Evolutionary conservation across 1,140 invertebrate genomes (phyloP), one percentile per base, ranked within the genome.

Genomic region (Oreohelix idahoensis): DNA sequence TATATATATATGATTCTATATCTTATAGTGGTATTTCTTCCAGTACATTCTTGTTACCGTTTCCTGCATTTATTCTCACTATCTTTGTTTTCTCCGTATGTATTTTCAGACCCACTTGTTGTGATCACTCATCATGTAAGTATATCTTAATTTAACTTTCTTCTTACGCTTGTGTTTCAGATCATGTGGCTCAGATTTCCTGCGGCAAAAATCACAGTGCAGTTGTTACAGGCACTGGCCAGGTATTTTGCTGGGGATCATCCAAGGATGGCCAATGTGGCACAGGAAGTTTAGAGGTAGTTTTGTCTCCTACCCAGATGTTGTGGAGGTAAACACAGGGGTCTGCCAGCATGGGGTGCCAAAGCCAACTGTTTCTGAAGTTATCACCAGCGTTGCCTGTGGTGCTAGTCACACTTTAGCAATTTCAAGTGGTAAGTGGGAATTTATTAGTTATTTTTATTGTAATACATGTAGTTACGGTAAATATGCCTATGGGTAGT

Each of bases 341-440:
- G 70, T 86, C 38, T 92, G 90, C 83, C 69, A 86, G 76, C 89
- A 91, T 84, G 90, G 90, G 5, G 78, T 89, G 26, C 74, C 81
- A 23, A 73, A 78, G 11, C 80, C 84, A 36, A 71, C 81, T 10
- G 70, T 81, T 4, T 66, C 77, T 29, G 84, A 88, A 26, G 29
- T 32, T 17, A 71, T 89, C 20, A 74, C 66, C 81, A 93, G 94
- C 89, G 94, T 96, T 77, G 94, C 95, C 53, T 98, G 96, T 93
- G 97, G 98, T 1, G 93, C 94, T 75, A 94, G 94, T 70, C 97
- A 98, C 92, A 96, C 96, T 10, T 90, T 98, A 87, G 97, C 96
- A 0, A 91, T 98, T 8, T 97, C 96, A 83, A 95, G 32, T 29
- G 79, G 79, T 81, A n/a, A n/a, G n/a, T n/a, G n/a, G n/a, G n/a